These are phyloP conservation scores for Drosophila tropicalis DNA, from an alignment of 1,140 invertebrate genomes.

Conservation along the genomic window DNA sequence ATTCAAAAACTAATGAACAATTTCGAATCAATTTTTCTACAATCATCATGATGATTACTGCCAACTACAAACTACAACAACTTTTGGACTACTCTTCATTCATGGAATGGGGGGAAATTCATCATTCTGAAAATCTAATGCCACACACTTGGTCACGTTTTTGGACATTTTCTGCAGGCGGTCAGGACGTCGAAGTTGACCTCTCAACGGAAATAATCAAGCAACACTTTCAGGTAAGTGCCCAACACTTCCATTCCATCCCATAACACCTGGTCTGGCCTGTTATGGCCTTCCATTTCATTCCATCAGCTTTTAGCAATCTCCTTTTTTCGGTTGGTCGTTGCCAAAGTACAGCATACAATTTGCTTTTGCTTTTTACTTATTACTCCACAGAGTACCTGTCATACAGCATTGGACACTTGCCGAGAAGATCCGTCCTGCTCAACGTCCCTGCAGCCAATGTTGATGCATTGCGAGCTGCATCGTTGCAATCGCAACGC, in stretches of 20 bases:
- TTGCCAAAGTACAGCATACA: slow-evolving; percentile 43
- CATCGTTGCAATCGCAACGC: slow-evolving; percentile 90
- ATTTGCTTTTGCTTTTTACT: slow-evolving; percentile 57
- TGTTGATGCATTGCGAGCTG: slow-evolving; percentile 91
- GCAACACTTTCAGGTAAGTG: slow-evolving; percentile 83
- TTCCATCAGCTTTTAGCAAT: neutral
- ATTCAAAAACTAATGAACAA: slow-evolving; percentile 68
- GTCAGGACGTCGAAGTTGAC: slow-evolving; percentile 82
- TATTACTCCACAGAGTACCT: slow-evolving; percentile 86
- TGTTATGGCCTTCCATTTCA: too few species aligned
- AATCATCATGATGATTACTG: slow-evolving; percentile 55
- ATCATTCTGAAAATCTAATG: slow-evolving; percentile 29
- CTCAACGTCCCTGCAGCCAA: slow-evolving; percentile 89
- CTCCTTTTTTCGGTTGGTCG: neutral
- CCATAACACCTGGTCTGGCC: neutral
- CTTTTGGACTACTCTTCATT: slow-evolving; percentile 15
- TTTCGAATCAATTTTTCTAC: slow-evolving; percentile 63
- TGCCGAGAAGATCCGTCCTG: slow-evolving; percentile 92
- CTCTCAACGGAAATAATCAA: slow-evolving; percentile 83
- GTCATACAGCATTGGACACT: slow-evolving; percentile 89
- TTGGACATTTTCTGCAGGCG: slow-evolving; percentile 66
- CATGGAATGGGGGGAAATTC: slow-evolving; percentile 31
- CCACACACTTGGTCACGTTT: slow-evolving; percentile 76
- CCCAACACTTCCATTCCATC: neutral
- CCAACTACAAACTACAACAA: slow-evolving; percentile 20